These are phyloP conservation scores for Diorhabda elongata DNA, from an alignment of 1,140 invertebrate genomes.

Conservation along the genomic window DNA sequence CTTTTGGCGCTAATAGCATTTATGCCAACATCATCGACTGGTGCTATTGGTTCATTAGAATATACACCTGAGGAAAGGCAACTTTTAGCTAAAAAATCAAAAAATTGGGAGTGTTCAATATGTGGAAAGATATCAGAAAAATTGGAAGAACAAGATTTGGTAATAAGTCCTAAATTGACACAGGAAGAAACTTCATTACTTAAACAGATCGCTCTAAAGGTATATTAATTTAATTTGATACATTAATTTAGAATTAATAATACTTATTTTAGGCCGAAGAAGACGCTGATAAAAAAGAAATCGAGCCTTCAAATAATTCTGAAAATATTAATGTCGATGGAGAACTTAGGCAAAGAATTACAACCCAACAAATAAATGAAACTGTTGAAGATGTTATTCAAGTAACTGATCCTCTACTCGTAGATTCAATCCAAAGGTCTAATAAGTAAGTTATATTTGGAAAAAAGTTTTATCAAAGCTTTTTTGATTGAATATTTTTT, in stretches of 20 bases:
- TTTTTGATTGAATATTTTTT: constrained; percentile 15
- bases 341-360: constrained; percentile 16
- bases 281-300: constrained; percentile 31
- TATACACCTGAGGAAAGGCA: constrained; percentile 81
- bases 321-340: constrained; percentile 15
- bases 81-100: constrained; percentile 70
- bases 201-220: constrained; percentile 44
- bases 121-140: constrained; percentile 57
- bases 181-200: constrained; percentile 49
- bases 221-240: constrained; percentile 13
- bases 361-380: constrained; percentile 7
- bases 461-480: not conserved
- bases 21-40: constrained; percentile 85
- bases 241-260: not conserved
- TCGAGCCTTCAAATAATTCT: not conserved
- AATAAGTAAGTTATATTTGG: constrained; percentile 14
- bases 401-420: constrained; percentile 3
- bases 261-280: constrained; percentile 35
- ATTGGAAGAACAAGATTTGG: constrained; percentile 43
- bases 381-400: constrained; percentile 14
- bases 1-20: constrained; percentile 89
- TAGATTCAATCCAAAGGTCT: constrained; percentile 19
- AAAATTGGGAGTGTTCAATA: constrained; percentile 54
- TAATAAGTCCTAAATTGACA: constrained; percentile 43
- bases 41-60: constrained; percentile 87